Base-by-base conservation (phyloP, 2,113 vertebrate species). In the Delphinus delphis region DNA sequence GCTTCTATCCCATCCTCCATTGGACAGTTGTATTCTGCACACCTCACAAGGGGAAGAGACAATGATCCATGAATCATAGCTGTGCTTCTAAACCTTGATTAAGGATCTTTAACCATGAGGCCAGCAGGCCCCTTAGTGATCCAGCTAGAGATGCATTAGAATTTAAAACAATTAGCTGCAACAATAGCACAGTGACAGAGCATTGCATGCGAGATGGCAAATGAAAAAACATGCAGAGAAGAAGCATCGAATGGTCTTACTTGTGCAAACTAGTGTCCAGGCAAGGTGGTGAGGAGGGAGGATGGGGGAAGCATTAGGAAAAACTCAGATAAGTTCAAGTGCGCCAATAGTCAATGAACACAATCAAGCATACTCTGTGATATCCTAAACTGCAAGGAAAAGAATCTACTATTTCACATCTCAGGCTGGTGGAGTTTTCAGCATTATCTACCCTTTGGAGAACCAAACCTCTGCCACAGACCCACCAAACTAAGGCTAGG, bases 221-320 rank as follows among this genome's bases (percentile, higher is more conserved):
- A 93, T 82, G 81, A 95, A 86, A 91, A 93, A 92, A 70, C 98
- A 98, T 98, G 98, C 98, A 98, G 70, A 98, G 97, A 97, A 98
- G 97, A 98, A 98, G 98, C 98, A 97, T 73, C 85, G 98, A 98
- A 98, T 97, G 97, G 96, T 99, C 99, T 99, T 99, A 99, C 99
- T 99, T 99, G 99, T 98, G 99, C 99, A 99, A 99, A 99, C 99
- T 99, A 99, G 98, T 97, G 97, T 99, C 99, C 99, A 98, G 98
- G 98, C 98, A 98, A 98, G 98, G 99, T 98, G 98, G 98, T 99
- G 98, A 99, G 98, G 98, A 99, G 97, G 98, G 98, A 97, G 97
- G 98, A 97, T 97, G 98, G 98, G 96, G 97, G 98, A 96, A 98
- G 98, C 98, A 98, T 98, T 93, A 99, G 98, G 99, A 98, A 98